Percentiles rank a stretch among this genome's conserved stretches.
These are phyloP conservation scores for Brachymystax lenok DNA, from an alignment of 2,797 vertebrate species.

Conservation along the genomic window DNA sequence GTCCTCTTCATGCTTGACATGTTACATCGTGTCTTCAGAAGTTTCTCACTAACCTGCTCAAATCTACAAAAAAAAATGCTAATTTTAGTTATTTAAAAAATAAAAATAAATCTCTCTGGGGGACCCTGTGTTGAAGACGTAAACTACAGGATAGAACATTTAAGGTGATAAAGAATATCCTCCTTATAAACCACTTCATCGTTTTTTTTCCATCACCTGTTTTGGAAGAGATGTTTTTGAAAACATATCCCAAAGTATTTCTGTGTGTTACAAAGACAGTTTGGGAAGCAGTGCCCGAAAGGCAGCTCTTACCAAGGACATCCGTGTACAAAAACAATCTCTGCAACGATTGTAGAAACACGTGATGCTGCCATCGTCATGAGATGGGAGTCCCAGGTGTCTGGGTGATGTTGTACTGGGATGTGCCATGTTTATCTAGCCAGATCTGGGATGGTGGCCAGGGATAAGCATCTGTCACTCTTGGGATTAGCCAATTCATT, in stretches of 20 bases:
- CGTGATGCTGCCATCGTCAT: conserved; percentile 11
- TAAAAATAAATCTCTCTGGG: too few relatives aligned
- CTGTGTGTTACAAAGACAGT: too few relatives aligned
- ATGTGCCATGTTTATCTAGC: conserved; percentile 30
- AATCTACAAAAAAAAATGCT: conserved; percentile 72
- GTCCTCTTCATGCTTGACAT: conserved; percentile 95
- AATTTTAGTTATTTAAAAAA: too few relatives aligned
- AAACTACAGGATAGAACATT: conserved; percentile 10
- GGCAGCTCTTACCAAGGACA: too few relatives aligned
- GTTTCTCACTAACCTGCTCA: conserved; percentile 81
- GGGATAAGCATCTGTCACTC: conserved; percentile 27
- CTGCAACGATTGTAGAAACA: too few relatives aligned
- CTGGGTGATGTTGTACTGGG: conserved; percentile 11
- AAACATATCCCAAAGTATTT: too few relatives aligned
- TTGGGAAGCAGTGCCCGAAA: too few relatives aligned
- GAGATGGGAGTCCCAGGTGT: conserved; percentile 28
- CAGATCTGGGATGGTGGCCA: conserved; percentile 6
- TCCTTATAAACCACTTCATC: not conserved
- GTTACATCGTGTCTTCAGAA: conserved; percentile 89
- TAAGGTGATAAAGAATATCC: not conserved
- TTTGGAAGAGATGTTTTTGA: too few relatives aligned
- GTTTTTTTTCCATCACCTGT: not conserved
- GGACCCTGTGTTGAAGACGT: not conserved
- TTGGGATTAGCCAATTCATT: conserved; percentile 15
- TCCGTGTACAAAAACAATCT: too few relatives aligned